These are phyloP conservation scores for Loris lydekkerianus DNA, from an alignment of 2,797 vertebrate species.

Conservation along the genomic window DNA sequence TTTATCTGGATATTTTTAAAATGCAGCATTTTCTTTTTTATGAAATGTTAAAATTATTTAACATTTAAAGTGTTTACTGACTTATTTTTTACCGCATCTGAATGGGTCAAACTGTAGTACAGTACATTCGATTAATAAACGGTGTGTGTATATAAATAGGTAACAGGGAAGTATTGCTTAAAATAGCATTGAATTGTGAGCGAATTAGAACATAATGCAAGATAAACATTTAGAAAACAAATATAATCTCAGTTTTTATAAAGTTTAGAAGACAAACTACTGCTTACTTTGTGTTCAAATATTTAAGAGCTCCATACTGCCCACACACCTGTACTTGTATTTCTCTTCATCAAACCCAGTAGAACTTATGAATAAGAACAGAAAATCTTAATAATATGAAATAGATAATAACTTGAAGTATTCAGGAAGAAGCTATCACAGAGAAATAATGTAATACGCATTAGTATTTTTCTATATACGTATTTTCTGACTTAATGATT, in stretches of 20 bases:
- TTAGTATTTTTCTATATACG: neutral
- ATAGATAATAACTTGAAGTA: constrained; percentile 11
- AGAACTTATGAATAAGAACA: neutral
- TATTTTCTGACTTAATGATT: neutral
- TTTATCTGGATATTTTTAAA: neutral
- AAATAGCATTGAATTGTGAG: constrained; percentile 28
- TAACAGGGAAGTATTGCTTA: neutral
- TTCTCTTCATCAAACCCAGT: neutral
- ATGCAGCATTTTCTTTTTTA: neutral
- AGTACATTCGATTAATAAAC: neutral
- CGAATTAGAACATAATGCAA: neutral
- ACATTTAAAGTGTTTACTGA: neutral
- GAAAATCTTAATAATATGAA: constrained; percentile 9
- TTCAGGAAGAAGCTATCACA: neutral
- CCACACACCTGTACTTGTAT: neutral
- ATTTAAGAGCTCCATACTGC: neutral
- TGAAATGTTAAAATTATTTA: neutral
- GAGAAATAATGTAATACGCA: neutral
- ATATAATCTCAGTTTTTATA: neutral
- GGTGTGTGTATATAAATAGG: neutral
- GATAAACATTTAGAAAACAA: neutral
- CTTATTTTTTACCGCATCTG: constrained; percentile 3
- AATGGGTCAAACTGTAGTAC: neutral
- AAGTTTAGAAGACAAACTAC: neutral
- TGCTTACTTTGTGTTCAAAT: neutral